A percentile compares a stretch with the other conserved stretches of the same genome.
These are phyloP conservation scores for Cerastis rubricosa DNA, from an alignment of 2,888 invertebrate genomes.

Conservation along the genomic window DNA sequence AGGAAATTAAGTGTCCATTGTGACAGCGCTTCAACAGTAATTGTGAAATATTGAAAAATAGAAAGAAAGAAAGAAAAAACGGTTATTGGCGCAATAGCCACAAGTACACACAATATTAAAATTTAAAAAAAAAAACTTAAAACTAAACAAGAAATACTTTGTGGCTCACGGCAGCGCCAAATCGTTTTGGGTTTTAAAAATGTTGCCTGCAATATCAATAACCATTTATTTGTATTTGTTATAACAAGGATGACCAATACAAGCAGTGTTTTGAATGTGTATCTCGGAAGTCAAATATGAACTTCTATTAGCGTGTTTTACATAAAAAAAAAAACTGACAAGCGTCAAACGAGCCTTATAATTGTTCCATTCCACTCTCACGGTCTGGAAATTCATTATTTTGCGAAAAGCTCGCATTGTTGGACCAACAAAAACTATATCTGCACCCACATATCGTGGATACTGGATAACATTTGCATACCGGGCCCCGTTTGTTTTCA, in stretches of 20 bases:
- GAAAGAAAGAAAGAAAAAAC: no score
- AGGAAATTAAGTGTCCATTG: constrained; percentile 39
- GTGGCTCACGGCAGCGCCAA: no score
- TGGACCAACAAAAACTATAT: constrained; percentile 65
- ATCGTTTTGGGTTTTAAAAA: not conserved
- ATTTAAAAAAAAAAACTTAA: no score
- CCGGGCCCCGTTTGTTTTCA: constrained; percentile 78
- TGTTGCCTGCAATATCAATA: not conserved
- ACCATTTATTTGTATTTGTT: not conserved
- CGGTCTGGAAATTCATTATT: constrained; percentile 69
- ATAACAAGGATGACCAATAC: not conserved
- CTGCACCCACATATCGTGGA: constrained; percentile 62
- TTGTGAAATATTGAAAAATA: constrained; percentile 14
- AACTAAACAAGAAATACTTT: no score
- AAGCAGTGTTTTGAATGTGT: not conserved
- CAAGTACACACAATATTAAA: no score
- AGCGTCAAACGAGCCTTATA: constrained; percentile 54
- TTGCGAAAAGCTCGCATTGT: constrained; percentile 67
- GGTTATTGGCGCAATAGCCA: no score
- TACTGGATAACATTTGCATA: constrained; percentile 78
- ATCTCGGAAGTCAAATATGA: not conserved
- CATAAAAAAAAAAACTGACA: constrained; percentile 31
- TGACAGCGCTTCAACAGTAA: constrained; percentile 16
- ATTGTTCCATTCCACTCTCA: constrained; percentile 62
- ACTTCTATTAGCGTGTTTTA: constrained; percentile 1